Evolutionary conservation across 1,140 invertebrate genomes (phyloP).

Genomic region (Limonius californicus): DNA sequence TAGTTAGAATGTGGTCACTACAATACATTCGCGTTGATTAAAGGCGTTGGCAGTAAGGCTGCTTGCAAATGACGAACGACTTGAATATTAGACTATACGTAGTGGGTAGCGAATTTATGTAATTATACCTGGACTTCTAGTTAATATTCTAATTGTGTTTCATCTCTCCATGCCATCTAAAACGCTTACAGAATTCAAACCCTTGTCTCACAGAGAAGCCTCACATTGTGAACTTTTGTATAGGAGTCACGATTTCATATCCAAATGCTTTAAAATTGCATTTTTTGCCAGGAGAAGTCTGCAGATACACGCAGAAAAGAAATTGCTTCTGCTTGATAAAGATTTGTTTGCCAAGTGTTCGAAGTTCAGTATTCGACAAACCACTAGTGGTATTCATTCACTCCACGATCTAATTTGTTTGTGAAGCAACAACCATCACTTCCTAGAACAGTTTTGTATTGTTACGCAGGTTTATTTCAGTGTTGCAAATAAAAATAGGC

Average conservation of each 20-base stretch:
- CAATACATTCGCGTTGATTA: conserved; percentile 12
- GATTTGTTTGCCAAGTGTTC: too few relatives aligned
- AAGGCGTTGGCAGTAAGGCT: not conserved
- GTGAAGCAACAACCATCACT: too few relatives aligned
- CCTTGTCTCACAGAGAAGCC: not conserved
- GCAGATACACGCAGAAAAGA: too few relatives aligned
- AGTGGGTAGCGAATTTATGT: not conserved
- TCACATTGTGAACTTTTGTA: not conserved
- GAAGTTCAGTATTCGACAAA: too few relatives aligned
- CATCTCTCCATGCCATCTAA: not conserved
- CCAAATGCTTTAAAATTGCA: too few relatives aligned
- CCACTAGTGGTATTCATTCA: too few relatives aligned
- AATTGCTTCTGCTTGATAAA: too few relatives aligned
- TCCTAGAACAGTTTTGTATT: too few relatives aligned
- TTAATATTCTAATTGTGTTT: conserved; percentile 8
- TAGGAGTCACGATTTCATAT: not conserved
- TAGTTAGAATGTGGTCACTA: conserved; percentile 16
- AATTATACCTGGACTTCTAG: not conserved
- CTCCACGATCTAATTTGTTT: too few relatives aligned
- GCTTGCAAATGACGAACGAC: conserved; percentile 2
- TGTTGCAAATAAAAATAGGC: too few relatives aligned
- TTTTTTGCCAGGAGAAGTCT: too few relatives aligned
- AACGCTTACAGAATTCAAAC: not conserved
- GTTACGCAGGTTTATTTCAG: too few relatives aligned
- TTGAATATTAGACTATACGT: not conserved